A percentile compares a stretch with the other conserved stretches of the same genome.
Conservation (phyloP, 2,888 invertebrate genomes). For the Harpalus rufipes region DNA sequence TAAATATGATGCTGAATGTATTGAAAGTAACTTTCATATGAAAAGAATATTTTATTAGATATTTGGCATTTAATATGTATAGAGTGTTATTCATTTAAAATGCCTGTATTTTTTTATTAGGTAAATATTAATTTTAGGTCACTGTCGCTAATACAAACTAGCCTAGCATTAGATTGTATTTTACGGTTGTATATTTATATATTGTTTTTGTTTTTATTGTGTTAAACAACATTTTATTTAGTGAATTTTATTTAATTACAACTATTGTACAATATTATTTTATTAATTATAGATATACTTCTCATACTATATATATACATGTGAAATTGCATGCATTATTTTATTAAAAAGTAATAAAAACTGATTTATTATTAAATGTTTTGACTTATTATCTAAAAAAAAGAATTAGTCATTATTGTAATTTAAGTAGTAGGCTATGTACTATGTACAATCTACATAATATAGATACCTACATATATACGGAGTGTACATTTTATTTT, state of each 20-base stretch:
- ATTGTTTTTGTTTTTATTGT: constrained; percentile 31
- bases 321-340: constrained; percentile 63
- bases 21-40: constrained; percentile 46
- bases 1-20: constrained; percentile 18
- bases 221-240: constrained; percentile 36
- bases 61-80: constrained; percentile 28
- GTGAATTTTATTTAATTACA: constrained; percentile 53
- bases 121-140: constrained; percentile 14
- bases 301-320: constrained; percentile 55
- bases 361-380: neutral
- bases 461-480: no score
- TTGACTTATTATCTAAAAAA: neutral
- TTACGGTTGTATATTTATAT: constrained; percentile 28
- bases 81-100: constrained; percentile 1
- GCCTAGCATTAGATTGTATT: constrained; percentile 16
- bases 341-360: constrained; percentile 44
- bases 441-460: no score
- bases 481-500: no score
- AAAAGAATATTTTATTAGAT: constrained; percentile 32
- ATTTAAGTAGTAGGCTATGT: no score
- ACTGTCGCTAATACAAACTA: constrained; percentile 16
- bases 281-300: constrained; percentile 49
- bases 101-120: constrained; percentile 19
- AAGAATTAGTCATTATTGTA: no score
- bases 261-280: constrained; percentile 62